Conservation (phyloP, 1,140 invertebrate species). For the Lepidotrigona ventralis region DNA sequence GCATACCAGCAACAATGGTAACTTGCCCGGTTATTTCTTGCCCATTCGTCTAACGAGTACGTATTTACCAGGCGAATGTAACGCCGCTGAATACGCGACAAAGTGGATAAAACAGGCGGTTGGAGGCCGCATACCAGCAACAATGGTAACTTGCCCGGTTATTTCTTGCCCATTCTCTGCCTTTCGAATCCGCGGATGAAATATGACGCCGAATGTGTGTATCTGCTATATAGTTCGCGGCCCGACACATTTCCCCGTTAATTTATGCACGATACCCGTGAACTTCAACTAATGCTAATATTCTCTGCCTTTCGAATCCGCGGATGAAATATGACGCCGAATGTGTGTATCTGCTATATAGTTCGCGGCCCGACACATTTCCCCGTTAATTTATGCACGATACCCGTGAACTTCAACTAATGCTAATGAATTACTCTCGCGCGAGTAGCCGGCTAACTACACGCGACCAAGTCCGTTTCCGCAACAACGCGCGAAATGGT, state of each 20-base stretch:
- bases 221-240: background rate
- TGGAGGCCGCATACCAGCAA: background rate
- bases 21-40: constrained; percentile 21
- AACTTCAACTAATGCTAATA: constrained; percentile 43
- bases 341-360: too few species aligned
- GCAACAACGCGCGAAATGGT: constrained; percentile 13
- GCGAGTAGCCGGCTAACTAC: background rate
- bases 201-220: constrained; percentile 10
- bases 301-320: constrained; percentile 11
- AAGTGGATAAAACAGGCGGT: constrained; percentile 27
- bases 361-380: background rate
- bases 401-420: constrained; percentile 36
- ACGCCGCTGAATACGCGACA: background rate
- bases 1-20: background rate
- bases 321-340: constrained; percentile 28
- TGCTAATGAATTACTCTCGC: constrained; percentile 38
- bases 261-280: constrained; percentile 46
- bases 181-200: constrained; percentile 20
- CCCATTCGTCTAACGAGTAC: background rate
- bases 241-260: constrained; percentile 16
- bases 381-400: constrained; percentile 46
- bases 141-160: background rate
- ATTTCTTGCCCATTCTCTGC: constrained; percentile 8
- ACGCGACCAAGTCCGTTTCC: background rate
- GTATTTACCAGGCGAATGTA: constrained; percentile 6